These are phyloP conservation scores for Drosophila simulans DNA, from an alignment of 1,140 invertebrate species.

Conservation along the genomic window DNA sequence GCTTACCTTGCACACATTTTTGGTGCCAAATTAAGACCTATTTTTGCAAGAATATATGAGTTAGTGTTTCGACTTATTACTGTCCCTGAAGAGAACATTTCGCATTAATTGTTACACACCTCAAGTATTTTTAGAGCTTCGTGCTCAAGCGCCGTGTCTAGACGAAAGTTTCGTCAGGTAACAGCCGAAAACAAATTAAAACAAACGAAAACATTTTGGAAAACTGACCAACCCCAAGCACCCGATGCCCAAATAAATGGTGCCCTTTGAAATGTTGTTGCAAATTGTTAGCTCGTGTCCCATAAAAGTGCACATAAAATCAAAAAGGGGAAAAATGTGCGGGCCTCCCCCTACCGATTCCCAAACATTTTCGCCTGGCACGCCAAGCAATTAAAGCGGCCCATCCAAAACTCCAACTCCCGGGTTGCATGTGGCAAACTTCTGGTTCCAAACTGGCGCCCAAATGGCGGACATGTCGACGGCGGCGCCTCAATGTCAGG, in stretches of 20 bases:
- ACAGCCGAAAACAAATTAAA: constrained; percentile 41
- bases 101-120: constrained; percentile 38
- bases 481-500: constrained; percentile 74
- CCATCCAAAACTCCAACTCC: constrained; percentile 15
- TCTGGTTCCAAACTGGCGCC: constrained; percentile 71
- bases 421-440: constrained; percentile 65
- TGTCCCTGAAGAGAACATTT: background rate
- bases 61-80: constrained; percentile 11
- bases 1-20: constrained; percentile 24
- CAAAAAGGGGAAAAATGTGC: constrained; percentile 18
- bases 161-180: constrained; percentile 31
- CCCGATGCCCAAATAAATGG: constrained; percentile 16
- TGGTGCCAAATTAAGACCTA: constrained; percentile 20
- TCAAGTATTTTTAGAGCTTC: constrained; percentile 33
- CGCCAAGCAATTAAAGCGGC: constrained; percentile 69
- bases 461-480: constrained; percentile 69
- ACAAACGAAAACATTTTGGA: constrained; percentile 17
- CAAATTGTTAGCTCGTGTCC: constrained; percentile 49
- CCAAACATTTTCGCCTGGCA: constrained; percentile 53
- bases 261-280: constrained; percentile 42
- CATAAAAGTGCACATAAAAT: constrained; percentile 70
- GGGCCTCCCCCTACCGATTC: constrained; percentile 9
- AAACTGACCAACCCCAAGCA: constrained; percentile 64
- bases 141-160: constrained; percentile 59
- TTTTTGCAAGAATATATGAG: constrained; percentile 4